phyloP scores from a whole-genome alignment of 2,888 invertebrate species.

The Hemaris fuciformis region DNA sequence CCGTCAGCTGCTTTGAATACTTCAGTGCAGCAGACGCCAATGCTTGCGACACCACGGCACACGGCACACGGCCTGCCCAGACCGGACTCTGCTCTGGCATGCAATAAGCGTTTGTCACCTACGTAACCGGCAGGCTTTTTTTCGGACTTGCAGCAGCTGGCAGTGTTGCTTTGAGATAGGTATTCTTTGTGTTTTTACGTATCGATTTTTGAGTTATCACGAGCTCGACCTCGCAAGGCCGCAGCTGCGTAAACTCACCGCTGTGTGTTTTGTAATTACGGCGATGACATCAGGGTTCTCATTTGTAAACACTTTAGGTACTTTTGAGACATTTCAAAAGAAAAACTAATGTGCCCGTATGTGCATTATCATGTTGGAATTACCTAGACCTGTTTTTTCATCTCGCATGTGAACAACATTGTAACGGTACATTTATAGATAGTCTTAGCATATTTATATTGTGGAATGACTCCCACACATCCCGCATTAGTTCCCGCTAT shows the following conservation, averaged over 20 bases:
- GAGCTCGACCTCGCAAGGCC: slow-evolving; percentile 68
- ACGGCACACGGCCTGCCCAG: slow-evolving; percentile 27
- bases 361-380: not conserved
- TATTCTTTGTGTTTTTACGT: slow-evolving; percentile 19
- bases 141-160: not conserved
- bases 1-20: slow-evolving; percentile 55
- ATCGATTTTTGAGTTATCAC: slow-evolving; percentile 47
- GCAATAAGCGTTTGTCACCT: slow-evolving; percentile 43
- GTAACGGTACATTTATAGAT: slow-evolving; percentile 33
- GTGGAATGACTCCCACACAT: slow-evolving; percentile 49
- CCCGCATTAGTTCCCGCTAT: slow-evolving; percentile 37
- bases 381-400: slow-evolving; percentile 4
- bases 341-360: not conserved
- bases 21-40: slow-evolving; percentile 60
- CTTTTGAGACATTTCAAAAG: slow-evolving; percentile 18
- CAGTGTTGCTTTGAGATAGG: not conserved
- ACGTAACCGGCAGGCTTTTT: slow-evolving; percentile 20
- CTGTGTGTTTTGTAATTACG: slow-evolving; percentile 55
- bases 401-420: slow-evolving; percentile 8
- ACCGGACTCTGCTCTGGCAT: slow-evolving; percentile 58
- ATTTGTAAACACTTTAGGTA: slow-evolving; percentile 15
- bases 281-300: slow-evolving; percentile 63
- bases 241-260: slow-evolving; percentile 67
- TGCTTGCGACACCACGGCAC: slow-evolving; percentile 74
- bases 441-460: slow-evolving; percentile 21